A percentile compares a stretch with the other conserved stretches of the same genome.
Evolutionary conservation across 2,113 vertebrate genomes (phyloP).

Genomic region (Etheostoma cragini): DNA sequence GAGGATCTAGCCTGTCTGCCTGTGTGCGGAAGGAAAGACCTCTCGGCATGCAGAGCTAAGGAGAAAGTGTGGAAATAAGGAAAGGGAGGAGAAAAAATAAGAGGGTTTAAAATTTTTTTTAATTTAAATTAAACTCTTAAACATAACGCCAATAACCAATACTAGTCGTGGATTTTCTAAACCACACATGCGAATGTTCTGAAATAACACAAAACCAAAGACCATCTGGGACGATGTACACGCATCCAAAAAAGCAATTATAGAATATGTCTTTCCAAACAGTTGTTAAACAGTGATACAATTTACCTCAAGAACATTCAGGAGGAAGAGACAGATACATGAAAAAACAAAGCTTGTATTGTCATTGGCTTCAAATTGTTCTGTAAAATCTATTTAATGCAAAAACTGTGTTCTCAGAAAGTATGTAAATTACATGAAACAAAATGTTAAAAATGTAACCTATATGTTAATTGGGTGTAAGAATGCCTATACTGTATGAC

Average conservation of each 20-base stretch:
- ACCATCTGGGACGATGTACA: neutral
- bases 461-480: neutral
- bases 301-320: neutral
- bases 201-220: neutral
- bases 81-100: neutral
- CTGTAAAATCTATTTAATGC: too few species aligned
- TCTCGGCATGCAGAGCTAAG: slow-evolving; percentile 96
- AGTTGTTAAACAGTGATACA: neutral
- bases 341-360: neutral
- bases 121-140: neutral
- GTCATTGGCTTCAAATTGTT: too few species aligned
- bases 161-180: neutral
- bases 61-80: neutral
- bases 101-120: slow-evolving; percentile 1
- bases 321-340: neutral
- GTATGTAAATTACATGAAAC: too few species aligned
- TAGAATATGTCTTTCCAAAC: neutral
- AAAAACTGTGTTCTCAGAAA: neutral
- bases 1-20: slow-evolving; percentile 86
- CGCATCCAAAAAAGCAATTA: neutral
- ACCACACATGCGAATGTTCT: neutral
- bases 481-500: neutral
- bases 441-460: neutral
- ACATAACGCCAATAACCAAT: neutral
- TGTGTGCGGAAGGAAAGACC: slow-evolving; percentile 96